Evolutionary conservation across 2,797 vertebrate genomes (phyloP), one percentile per base, ranked within the genome.

Genomic region (Coreius guichenoti): DNA sequence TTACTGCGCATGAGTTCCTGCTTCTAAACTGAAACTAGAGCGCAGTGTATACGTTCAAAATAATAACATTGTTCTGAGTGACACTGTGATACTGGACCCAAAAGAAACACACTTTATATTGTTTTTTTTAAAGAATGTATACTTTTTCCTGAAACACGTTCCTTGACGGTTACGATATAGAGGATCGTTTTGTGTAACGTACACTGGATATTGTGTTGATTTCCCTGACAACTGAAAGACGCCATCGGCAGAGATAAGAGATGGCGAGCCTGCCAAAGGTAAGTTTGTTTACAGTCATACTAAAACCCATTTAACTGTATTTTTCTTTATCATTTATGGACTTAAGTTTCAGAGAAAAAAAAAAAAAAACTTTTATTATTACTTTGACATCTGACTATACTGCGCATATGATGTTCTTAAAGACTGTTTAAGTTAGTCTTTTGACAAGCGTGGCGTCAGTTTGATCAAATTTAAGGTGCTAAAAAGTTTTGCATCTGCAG

Each of bases 251-350:
- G 19, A 67, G 39, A 23, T 12, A 2, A 65, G 1, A 72, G 21
- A 90, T 86, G 81, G 23, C 65, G 16, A 61, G 12, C 9, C 14
- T 26, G 14, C 56, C 12, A 73, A 43, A 85, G 77, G 88, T 89
- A 36, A 56, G 81, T 74, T 17, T 33, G 26, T 23, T 7, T 29
- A 65, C 67, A 8, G 29, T 11, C 29, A 21, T 54, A 16, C n/a
- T 49, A 56, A 68, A 82, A 54, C 12, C 1, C 1, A 13, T n/a
- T 58, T 33, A 61, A 67, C 31, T 14, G 12, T 14, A 43, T 23
- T 31, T 49, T 47, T 45, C 4, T 69, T 19, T 26, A 36, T 51
- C 5, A 26, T 36, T n/a, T 36, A 69, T n/a, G 7, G 63, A 19
- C 23, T 67, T 23, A 21, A 36, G 47, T 54, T 31, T 68, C 8